Conservation (phyloP, 2,888 invertebrate genomes). For the Acleris emargana region DNA sequence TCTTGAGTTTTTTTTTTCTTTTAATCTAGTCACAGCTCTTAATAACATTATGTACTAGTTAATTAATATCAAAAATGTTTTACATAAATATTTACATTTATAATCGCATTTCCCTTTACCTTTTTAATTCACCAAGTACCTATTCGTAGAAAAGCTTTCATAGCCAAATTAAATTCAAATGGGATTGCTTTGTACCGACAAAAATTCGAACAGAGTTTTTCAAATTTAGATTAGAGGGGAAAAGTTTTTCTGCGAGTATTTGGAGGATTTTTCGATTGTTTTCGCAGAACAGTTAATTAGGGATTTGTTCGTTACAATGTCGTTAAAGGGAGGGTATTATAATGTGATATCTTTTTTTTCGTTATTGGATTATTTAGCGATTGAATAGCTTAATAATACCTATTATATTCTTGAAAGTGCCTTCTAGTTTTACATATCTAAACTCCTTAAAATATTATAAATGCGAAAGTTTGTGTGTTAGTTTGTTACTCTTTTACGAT, state of each 20-base stretch:
- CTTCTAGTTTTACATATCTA: too few relatives aligned
- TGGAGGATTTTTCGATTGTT: slow-evolving; percentile 9
- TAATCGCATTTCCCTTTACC: not conserved
- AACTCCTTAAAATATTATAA: too few relatives aligned
- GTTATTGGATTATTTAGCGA: too few relatives aligned
- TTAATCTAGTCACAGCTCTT: too few relatives aligned
- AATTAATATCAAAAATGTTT: too few relatives aligned
- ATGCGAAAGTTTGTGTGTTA: too few relatives aligned
- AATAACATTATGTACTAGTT: too few relatives aligned
- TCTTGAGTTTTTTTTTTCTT: too few relatives aligned
- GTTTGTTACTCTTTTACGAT: too few relatives aligned
- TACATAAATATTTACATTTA: not conserved
- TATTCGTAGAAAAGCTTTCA: slow-evolving; percentile 11
- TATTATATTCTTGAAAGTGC: too few relatives aligned
- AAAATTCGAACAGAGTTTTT: slow-evolving; percentile 22
- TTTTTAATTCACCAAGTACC: slow-evolving; percentile 9
- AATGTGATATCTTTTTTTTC: not conserved
- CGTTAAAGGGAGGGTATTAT: not conserved
- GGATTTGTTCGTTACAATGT: slow-evolving; percentile 7
- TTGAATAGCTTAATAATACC: too few relatives aligned
- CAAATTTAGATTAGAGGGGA: slow-evolving; percentile 27
- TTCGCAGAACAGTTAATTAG: slow-evolving; percentile 9
- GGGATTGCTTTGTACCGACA: slow-evolving; percentile 15
- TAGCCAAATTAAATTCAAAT: slow-evolving; percentile 31
- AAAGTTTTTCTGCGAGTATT: slow-evolving; percentile 21